Evolutionary conservation across 2,888 invertebrate species (phyloP), one percentile per base, ranked within the genome.

Genomic region (Drosophila diplacantha): DNA sequence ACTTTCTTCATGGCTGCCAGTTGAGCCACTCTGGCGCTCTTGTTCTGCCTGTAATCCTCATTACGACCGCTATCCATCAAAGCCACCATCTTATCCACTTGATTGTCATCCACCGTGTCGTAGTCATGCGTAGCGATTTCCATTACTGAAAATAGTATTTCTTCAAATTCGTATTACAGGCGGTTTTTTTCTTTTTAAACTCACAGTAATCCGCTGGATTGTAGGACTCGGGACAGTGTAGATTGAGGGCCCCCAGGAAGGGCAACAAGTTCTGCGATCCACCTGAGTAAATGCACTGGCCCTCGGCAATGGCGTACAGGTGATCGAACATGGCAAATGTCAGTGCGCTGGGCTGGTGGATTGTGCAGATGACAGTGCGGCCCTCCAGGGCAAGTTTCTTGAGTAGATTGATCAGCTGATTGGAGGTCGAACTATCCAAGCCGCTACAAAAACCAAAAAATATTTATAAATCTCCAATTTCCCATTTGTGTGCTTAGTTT

Each of bases 201-300:
- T 92, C 89, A 96, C 96, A 90, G 89, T 93, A 96, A 88, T 97
- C 97, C 16, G 96, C 95, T 38, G 96, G 96, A 89, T 96, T 97
- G 87, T 97, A 96, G 83, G 95, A 95, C 16, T 93, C 91, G 0
- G 97, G 97, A 87, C 97, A 97, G 29, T 90, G 89, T 14, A 96
- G 89, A 71, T 92, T 91, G 61, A 93, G 89, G 69, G 91, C 91
- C 51, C 91, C 90, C 64, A 97, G 89, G 89, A 93, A 97, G 0
- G 94, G 93, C 49, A 97, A 90, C 22, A 98, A 88, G 58, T 92
- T 92, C 31, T 91, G 90, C 1, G 95, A 92, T 1, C 93, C 92
- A 9, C 97, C 97, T 64, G 94, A 92, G 85, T 94, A 95, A 18
- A 94, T 92, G 84, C 95, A 95, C 71, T 91, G 90, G 0, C 97